Conservation (phyloP, 1,140 invertebrate genomes). For the Drosophila dunni region DNA sequence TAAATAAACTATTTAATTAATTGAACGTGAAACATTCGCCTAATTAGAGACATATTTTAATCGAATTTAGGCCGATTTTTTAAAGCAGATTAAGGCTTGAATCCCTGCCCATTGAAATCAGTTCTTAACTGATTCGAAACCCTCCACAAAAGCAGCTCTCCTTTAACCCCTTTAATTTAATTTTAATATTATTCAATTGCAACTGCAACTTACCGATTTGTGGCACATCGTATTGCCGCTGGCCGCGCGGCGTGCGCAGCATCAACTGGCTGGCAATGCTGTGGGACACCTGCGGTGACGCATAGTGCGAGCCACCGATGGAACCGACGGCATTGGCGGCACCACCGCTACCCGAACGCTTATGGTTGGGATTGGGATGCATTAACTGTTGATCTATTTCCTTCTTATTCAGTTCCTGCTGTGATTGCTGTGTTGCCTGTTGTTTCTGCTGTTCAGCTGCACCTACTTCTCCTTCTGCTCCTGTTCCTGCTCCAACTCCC, state of each 20-base stretch:
- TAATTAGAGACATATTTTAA: too few species aligned
- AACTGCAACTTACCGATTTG: conserved; percentile 88
- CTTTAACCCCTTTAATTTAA: too few species aligned
- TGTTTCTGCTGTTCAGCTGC: conserved; percentile 31
- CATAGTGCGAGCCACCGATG: conserved; percentile 40
- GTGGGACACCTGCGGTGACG: conserved; percentile 63
- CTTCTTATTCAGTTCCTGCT: conserved; percentile 56
- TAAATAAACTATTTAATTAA: too few species aligned
- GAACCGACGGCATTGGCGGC: conserved; percentile 3
- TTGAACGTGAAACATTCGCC: too few species aligned
- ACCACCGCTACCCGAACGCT: conserved; percentile 63
- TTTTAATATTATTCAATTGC: not conserved
- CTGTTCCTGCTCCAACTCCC: conserved; percentile 6
- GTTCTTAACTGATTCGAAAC: too few species aligned
- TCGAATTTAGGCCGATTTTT: too few species aligned
- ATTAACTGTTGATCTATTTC: conserved; percentile 48
- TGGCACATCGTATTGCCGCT: conserved; percentile 89
- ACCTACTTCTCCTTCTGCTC: conserved; percentile 10
- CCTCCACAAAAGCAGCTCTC: too few species aligned
- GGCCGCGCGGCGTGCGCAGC: conserved; percentile 87
- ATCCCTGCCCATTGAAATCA: too few species aligned
- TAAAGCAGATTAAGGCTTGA: too few species aligned
- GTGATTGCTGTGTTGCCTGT: conserved; percentile 7
- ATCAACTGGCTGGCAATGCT: conserved; percentile 87
- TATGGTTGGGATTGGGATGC: conserved; percentile 77